Evolutionary conservation across 2,113 vertebrate genomes (phyloP), one percentile per base, ranked within the genome.

Genomic region (Rhinolophus ferrumequinum): DNA sequence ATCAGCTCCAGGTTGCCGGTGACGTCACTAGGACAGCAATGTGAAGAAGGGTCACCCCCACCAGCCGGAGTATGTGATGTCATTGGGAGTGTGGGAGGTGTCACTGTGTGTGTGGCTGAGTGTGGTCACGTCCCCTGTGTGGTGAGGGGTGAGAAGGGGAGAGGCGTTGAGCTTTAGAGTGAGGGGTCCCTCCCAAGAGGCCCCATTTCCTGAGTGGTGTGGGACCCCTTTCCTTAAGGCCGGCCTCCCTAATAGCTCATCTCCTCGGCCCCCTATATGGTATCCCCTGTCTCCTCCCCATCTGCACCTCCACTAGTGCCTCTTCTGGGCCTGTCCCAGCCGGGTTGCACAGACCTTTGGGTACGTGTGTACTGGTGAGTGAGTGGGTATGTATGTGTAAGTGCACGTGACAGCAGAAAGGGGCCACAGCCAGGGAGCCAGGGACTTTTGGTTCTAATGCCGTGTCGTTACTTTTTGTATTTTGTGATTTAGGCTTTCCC

Each of bases 11-110:
- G 93, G 90, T 67, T 96, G 79, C 62, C 11, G 44, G 93, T 97
- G 97, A 97, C 89, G 89, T 98, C 97, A 97, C 73, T 75, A 50
- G 95, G 93, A 96, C 44, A 41, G 70, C 54, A 24, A 87, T 22
- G 64, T 33, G 64, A 88, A 26, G 81, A 88, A 26, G 81, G 73
- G 92, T 97, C 64, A 54, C 56, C 73, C 86, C 70, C 67, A 21
- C 70, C 8, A 6, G 90, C 87, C 2, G 0, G 82, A 13, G 70
- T 30, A 5, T 88, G 38, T 95, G 73, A 82, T 75, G 81, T 90
- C 73, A 58, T 30, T 22, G 69, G 60, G 54, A 10, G 58, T 52
- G 95, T 88, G 92, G 72, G n/a, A 73, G 75, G 64, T 19, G 41
- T 92, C 52, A 38, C 24, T 2, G 33, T 47, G 52, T 5, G 47